Conservation (phyloP, 1,140 invertebrate genomes). For the Penaeus vannamei region DNA sequence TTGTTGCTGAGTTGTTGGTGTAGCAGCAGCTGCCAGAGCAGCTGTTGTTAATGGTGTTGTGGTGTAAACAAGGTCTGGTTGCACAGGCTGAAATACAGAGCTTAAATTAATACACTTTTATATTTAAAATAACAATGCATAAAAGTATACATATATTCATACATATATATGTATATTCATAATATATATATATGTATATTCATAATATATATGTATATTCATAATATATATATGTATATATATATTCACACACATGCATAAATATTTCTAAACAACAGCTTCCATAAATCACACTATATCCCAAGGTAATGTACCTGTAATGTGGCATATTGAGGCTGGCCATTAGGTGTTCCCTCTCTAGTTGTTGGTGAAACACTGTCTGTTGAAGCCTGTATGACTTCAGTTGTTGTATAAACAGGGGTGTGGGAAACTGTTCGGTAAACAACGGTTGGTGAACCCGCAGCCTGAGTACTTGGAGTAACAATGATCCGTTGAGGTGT, state of each 20-base stretch:
- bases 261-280: not conserved
- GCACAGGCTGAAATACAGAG: constrained; percentile 10
- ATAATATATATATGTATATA: no score
- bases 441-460: constrained; percentile 65
- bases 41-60: constrained; percentile 33
- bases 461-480: constrained; percentile 51
- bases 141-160: no score
- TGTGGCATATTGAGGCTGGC: constrained; percentile 67
- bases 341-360: constrained; percentile 23
- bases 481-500: constrained; percentile 60
- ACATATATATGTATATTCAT: no score
- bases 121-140: no score
- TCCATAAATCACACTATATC: not conserved
- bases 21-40: constrained; percentile 42
- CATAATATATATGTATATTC: no score
- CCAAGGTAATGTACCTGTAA: constrained; percentile 52
- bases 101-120: no score
- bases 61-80: constrained; percentile 50
- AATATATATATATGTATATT: no score
- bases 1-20: constrained; percentile 30
- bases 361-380: constrained; percentile 68
- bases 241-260: no score
- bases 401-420: constrained; percentile 69
- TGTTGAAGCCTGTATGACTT: constrained; percentile 73
- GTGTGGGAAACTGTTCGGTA: constrained; percentile 61